A percentile compares a stretch with the other conserved stretches of the same genome.
Conservation (phyloP, 2,113 vertebrate genomes). For the Chunga burmeisteri region DNA sequence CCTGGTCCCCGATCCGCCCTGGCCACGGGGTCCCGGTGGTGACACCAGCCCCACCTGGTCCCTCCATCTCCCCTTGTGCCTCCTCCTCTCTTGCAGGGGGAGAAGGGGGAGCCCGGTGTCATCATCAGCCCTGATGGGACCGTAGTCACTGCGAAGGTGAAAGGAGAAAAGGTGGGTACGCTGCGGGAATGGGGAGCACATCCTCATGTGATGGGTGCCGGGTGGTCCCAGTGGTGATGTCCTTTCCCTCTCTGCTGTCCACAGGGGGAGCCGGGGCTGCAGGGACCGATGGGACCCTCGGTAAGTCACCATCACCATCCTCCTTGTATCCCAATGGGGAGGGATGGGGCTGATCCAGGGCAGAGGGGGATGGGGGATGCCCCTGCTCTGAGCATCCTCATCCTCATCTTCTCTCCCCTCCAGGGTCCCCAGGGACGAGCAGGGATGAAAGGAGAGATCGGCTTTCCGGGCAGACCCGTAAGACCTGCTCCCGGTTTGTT, state of each 20-base stretch:
- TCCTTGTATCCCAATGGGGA: fast-evolving
- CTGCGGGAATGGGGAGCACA: fast-evolving
- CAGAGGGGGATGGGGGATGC: neutral
- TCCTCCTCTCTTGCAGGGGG: slow-evolving; percentile 64
- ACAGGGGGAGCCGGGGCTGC: slow-evolving; percentile 51
- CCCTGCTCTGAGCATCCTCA: neutral
- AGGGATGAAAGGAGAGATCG: slow-evolving; percentile 92
- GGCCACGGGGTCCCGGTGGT: neutral
- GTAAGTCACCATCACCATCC: slow-evolving; percentile 16
- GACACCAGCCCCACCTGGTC: neutral
- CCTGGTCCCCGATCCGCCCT: neutral
- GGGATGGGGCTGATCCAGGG: neutral
- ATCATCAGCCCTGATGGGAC: slow-evolving; percentile 65
- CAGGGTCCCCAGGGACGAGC: slow-evolving; percentile 82
- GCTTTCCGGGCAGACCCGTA: slow-evolving; percentile 92
- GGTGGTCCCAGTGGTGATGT: neutral
- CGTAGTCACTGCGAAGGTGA: neutral
- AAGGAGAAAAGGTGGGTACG: slow-evolving; percentile 74
- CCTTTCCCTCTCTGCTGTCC: neutral
- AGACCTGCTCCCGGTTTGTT: slow-evolving; percentile 54
- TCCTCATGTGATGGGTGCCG: fast-evolving
- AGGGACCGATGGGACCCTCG: slow-evolving; percentile 8
- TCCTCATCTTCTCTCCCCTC: neutral
- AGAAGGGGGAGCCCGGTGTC: slow-evolving; percentile 77
- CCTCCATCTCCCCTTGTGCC: neutral